Evolutionary conservation across 2,888 invertebrate genomes (phyloP), one percentile per base, ranked within the genome.

Genomic region (Mesodorylaimus sp.): DNA sequence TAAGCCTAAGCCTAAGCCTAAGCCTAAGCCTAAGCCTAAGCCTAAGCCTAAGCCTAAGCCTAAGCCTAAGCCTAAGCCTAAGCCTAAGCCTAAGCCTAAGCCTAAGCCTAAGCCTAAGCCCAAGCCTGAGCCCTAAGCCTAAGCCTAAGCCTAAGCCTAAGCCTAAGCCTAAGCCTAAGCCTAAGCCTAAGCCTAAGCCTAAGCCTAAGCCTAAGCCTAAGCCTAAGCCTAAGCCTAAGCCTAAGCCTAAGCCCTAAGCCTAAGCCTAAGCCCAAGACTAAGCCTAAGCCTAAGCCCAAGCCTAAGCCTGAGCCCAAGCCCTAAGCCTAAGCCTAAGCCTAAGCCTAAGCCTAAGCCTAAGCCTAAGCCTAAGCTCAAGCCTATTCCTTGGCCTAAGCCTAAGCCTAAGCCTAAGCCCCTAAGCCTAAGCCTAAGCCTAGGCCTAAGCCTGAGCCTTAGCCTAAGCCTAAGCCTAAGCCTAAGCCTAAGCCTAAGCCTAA

Each of bases 1-100:
- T 48, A 53, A 52, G n/a, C 49, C 52, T 53, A 54, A 52, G 53
- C 43, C 52, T 48, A 54, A 53, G 53, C 43, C 50, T 52, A 52
- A 48, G 53, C 52, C 54, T 53, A 52, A 52, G 53, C 52, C 52
- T 54, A 54, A 52, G 50, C 21, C 51, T 43, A 26, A 55, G 37
- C 52, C 47, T 52, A 52, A 51, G 48, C 27, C 39, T 52, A 50
- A 46, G 49, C n/a, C n/a, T n/a, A n/a, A n/a, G n/a, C n/a, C n/a
- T n/a, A n/a, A n/a, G n/a, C n/a, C n/a, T n/a, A n/a, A n/a, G n/a
- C n/a, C n/a, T n/a, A n/a, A n/a, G n/a, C n/a, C n/a, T n/a, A n/a
- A n/a, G n/a, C n/a, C n/a, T n/a, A n/a, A n/a, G n/a, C n/a, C n/a
- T n/a, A n/a, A n/a, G n/a, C n/a, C n/a, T n/a, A n/a, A n/a, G n/a